Evolutionary conservation across 2,888 invertebrate genomes (phyloP).

Genomic region (Plagiodera versicolora): DNA sequence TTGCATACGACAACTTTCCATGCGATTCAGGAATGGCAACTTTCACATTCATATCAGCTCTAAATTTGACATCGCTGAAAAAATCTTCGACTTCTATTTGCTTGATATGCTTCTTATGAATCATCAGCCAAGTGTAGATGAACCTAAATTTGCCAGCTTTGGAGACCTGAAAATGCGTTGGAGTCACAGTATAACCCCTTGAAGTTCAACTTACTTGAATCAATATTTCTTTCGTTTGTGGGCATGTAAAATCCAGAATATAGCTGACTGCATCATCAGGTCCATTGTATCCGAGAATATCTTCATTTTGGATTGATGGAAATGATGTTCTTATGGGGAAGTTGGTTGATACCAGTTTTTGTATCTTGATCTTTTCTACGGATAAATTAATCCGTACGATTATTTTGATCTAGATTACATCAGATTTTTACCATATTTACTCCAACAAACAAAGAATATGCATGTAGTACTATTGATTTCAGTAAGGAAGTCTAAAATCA

Average conservation of each 20-base stretch:
- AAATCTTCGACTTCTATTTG: conserved; percentile 13
- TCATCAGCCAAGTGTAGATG: conserved; percentile 40
- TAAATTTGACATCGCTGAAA: conserved; percentile 26
- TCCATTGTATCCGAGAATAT: background rate
- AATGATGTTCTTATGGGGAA: background rate
- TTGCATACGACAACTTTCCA: conserved; percentile 20
- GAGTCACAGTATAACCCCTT: too few relatives aligned
- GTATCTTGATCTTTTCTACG: background rate
- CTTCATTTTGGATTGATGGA: background rate
- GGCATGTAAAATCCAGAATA: conserved; percentile 2
- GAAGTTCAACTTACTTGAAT: background rate
- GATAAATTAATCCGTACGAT: too few relatives aligned
- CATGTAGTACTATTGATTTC: background rate
- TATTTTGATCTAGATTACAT: too few relatives aligned
- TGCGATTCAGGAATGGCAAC: conserved; percentile 19
- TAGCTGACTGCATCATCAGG: background rate
- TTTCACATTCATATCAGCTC: conserved; percentile 38
- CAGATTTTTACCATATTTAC: conserved; percentile 3
- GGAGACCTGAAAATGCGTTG: background rate
- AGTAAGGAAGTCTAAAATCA: conserved; percentile 2
- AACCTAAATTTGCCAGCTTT: conserved; percentile 19
- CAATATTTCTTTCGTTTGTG: background rate
- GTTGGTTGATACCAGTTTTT: background rate
- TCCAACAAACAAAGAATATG: conserved; percentile 7
- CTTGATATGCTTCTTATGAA: conserved; percentile 4